Percentiles rank a stretch among this genome's conserved stretches.
Conservation (phyloP, 1,140 invertebrate species). For the Sesamia nonagrioides region DNA sequence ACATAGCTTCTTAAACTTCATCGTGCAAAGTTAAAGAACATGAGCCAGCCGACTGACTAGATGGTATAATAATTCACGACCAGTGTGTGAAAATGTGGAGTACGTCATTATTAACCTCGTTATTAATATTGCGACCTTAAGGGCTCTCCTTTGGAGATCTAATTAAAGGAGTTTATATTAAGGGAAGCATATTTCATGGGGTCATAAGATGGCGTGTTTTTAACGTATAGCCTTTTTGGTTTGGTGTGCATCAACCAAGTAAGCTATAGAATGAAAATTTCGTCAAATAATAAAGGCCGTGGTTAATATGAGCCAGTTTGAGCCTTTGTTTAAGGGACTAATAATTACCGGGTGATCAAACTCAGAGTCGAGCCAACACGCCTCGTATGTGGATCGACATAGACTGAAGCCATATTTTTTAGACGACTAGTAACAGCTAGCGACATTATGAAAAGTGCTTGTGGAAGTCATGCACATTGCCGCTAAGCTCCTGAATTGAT, state of each 20-base stretch:
- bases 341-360: neutral
- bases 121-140: slow-evolving; percentile 34
- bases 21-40: slow-evolving; percentile 34
- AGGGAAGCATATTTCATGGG: slow-evolving; percentile 5
- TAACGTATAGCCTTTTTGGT: neutral
- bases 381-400: neutral
- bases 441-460: slow-evolving; percentile 10
- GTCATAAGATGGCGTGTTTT: neutral
- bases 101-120: slow-evolving; percentile 17
- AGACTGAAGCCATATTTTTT: slow-evolving; percentile 4
- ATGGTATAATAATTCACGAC: slow-evolving; percentile 27
- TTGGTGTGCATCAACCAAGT: neutral
- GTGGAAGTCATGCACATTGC: slow-evolving; percentile 5
- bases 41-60: slow-evolving; percentile 32
- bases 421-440: neutral
- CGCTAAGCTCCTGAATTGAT: neutral
- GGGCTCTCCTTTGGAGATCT: slow-evolving; percentile 8
- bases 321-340: neutral
- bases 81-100: neutral
- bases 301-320: neutral
- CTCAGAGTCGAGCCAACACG: neutral
- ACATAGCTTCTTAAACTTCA: slow-evolving; percentile 6
- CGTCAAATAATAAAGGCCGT: too few relatives aligned
- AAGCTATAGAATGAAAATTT: neutral
- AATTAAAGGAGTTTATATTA: slow-evolving; percentile 28